Evolutionary conservation across 1,140 invertebrate genomes (phyloP), one percentile per base, ranked within the genome.

Genomic region (Sminthurides bifidus): DNA sequence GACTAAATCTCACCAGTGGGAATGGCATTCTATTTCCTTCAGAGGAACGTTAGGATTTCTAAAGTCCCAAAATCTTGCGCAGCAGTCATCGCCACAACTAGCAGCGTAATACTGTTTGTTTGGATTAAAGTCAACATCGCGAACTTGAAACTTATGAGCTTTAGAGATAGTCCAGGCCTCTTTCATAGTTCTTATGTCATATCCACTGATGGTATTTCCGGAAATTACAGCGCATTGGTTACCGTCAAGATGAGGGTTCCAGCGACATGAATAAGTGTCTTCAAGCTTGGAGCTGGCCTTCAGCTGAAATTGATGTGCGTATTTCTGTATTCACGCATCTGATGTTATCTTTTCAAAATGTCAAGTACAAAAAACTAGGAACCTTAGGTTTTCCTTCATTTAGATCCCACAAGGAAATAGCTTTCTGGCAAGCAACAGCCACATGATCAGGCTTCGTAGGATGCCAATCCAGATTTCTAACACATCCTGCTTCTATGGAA

Each of bases 91-190:
- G 2, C 93, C 93, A 66, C 90, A 93, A 15, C 85, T 93, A 1
- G 86, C 88, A 55, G 98, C 65, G 68, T 88, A 85, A 68, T 94
- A 95, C 66, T 95, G 92, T 68, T 88, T 85, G 73, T 97, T 97
- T 17, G 90, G 86, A 76, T 98, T 98, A 67, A 94, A 96, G 73
- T 98, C 93, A 17, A 98, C 67, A 70, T 95, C 91, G 59, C 92
- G 76, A 53, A 56, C 52, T 54, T 60, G 58, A 31, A 62, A 65
- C 52, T 62, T 65, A 75, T 97, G 92, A 8, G 88, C 85, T 61
- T 83, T 81, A 58, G 88, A 81, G 65, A 97, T 86, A 49, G 71
- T 75, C 86, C 89, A 97, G 0, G 80, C 79, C 40, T 83, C 79
- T 66, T 81, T 79, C 54, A 78, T 81, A 14, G 74, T 75, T 58